phyloP scores from a whole-genome alignment of 1,140 invertebrate genomes.

The Diorhabda carinulata region DNA sequence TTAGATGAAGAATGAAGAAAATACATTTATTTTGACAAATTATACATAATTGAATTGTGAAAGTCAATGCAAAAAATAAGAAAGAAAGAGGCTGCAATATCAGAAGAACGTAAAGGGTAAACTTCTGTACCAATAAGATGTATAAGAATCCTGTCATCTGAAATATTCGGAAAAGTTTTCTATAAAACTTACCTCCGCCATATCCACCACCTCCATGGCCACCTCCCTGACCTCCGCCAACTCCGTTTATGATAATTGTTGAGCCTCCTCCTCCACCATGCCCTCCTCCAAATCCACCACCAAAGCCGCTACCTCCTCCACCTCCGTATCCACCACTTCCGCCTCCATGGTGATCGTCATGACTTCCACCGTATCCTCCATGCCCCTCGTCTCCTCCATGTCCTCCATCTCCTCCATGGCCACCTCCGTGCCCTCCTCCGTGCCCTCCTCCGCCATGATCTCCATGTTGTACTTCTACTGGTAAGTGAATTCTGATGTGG shows the following conservation, averaged over 20 bases:
- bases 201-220: background rate
- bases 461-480: background rate
- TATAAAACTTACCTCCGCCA: background rate
- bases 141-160: too few relatives aligned
- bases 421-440: background rate
- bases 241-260: too few relatives aligned
- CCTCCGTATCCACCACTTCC: background rate
- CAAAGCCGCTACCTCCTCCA: background rate
- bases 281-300: background rate
- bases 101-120: too few relatives aligned
- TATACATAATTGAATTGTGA: too few relatives aligned
- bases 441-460: background rate
- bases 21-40: too few relatives aligned
- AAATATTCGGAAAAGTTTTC: too few relatives aligned
- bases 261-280: background rate
- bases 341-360: too few relatives aligned
- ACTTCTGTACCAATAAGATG: too few relatives aligned
- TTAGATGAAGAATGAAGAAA: too few relatives aligned
- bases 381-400: background rate
- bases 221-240: too few relatives aligned
- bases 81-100: too few relatives aligned
- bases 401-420: background rate
- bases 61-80: too few relatives aligned
- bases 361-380: background rate
- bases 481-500: background rate